These are phyloP conservation scores for Leptopilina clavipes DNA, from an alignment of 1,140 invertebrate genomes.

Conservation along the genomic window DNA sequence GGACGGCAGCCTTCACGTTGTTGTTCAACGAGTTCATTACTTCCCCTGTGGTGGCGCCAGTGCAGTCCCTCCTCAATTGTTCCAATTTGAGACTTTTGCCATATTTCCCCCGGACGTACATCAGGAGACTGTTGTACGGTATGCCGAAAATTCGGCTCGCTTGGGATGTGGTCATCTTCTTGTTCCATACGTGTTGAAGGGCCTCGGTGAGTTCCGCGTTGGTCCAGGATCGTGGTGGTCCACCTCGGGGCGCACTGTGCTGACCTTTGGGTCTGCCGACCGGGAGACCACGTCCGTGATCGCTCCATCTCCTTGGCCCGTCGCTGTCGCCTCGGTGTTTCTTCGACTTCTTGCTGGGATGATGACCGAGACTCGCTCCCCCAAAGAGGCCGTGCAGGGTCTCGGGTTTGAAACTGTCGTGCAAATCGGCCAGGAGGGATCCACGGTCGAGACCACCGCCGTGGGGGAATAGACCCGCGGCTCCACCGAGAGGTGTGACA, in stretches of 20 bases:
- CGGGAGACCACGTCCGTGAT: conserved; percentile 64
- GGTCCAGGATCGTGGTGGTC: conserved; percentile 91
- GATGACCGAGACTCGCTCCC: conserved; percentile 55
- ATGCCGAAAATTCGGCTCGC: conserved; percentile 92
- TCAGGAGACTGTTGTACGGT: conserved; percentile 91
- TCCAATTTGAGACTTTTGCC: conserved; percentile 92
- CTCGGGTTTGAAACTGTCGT: conserved; percentile 71
- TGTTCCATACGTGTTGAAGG: conserved; percentile 93
- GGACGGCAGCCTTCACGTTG: conserved; percentile 80
- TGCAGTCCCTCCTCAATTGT: conserved; percentile 89
- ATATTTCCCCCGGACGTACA: conserved; percentile 95
- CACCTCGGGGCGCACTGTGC: conserved; percentile 90
- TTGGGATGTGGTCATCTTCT: conserved; percentile 95
- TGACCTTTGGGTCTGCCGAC: conserved; percentile 88
- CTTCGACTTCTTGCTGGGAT: conserved; percentile 59
- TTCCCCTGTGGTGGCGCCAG: conserved; percentile 80
- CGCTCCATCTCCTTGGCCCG: conserved; percentile 65
- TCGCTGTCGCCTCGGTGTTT: conserved; percentile 63
- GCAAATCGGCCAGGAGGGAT: conserved; percentile 63
- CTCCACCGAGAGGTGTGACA: conserved; percentile 57
- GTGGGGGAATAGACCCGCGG: conserved; percentile 64
- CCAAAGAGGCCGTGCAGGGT: conserved; percentile 67
- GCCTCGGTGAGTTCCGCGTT: conserved; percentile 92
- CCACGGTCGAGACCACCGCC: conserved; percentile 59
- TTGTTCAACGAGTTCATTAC: conserved; percentile 82